Percentiles rank a stretch among this genome's conserved stretches.
Evolutionary conservation across 37 sponge, comb jelly and placozoan genomes (phyloP).

Genomic region (Hormiphora californensis): DNA sequence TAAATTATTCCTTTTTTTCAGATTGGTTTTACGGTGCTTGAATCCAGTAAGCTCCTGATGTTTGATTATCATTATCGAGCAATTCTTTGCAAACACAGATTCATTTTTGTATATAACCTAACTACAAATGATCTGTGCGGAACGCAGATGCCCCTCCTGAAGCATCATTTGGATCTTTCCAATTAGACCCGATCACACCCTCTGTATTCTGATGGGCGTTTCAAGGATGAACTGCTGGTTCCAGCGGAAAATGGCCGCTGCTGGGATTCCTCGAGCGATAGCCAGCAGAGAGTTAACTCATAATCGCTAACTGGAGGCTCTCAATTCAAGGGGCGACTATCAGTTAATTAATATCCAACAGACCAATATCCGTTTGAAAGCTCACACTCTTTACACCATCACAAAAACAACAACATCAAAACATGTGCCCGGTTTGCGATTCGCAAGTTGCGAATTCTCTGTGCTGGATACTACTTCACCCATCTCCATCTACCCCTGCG

Average conservation of each 20-base stretch:
- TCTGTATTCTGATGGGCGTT: not conserved
- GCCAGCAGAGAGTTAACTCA: not conserved
- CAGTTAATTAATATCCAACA: not conserved
- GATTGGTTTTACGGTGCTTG: constrained; percentile 34
- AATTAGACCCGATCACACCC: not conserved
- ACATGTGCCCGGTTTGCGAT: no score
- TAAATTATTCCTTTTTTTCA: no score
- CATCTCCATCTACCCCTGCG: no score
- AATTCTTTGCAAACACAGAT: constrained; percentile 1
- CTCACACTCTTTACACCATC: not conserved
- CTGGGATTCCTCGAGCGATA: not conserved
- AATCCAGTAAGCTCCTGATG: constrained; percentile 1
- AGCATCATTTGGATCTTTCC: constrained; percentile 1
- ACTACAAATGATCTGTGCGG: not conserved
- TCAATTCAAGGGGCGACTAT: no score
- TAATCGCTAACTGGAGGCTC: not conserved
- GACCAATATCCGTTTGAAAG: not conserved
- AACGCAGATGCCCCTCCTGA: not conserved
- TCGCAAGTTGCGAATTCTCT: no score
- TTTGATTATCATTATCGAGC: not conserved
- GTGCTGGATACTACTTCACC: no score
- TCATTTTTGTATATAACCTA: not conserved
- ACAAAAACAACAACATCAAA: not conserved
- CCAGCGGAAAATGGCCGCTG: not conserved
- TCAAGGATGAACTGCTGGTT: not conserved